Percentiles rank a stretch among this genome's conserved stretches.
These are phyloP conservation scores for Epizoanthus fatuus DNA, from an alignment of 92 coral and sea anemone species.

Conservation along the genomic window DNA sequence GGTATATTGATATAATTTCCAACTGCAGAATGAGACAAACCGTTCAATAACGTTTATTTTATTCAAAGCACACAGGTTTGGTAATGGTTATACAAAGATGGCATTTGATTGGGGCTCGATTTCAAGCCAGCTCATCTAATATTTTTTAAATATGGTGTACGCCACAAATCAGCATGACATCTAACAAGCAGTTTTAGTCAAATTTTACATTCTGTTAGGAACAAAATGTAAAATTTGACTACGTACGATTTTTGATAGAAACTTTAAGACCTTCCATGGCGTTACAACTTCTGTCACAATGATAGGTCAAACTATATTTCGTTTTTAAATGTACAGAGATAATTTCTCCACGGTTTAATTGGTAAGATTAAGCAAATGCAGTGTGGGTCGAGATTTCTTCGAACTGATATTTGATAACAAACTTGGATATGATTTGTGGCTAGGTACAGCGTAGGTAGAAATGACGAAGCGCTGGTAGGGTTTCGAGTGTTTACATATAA, in stretches of 20 bases:
- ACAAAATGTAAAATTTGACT: no score
- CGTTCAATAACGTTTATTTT: background rate
- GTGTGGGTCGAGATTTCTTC: background rate
- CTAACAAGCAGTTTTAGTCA: background rate
- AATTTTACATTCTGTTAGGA: background rate
- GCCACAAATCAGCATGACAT: constrained; percentile 12
- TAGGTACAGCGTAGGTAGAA: no score
- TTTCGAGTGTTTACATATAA: constrained; percentile 15
- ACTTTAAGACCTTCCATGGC: no score
- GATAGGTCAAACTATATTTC: background rate
- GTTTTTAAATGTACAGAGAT: background rate
- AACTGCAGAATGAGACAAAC: background rate
- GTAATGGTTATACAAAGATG: background rate
- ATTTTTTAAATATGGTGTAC: background rate
- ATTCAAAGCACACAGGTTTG: background rate
- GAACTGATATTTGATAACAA: constrained; percentile 5
- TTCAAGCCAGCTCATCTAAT: constrained; percentile 8
- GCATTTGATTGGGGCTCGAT: constrained; percentile 16
- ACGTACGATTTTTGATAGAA: no score
- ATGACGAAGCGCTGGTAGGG: background rate
- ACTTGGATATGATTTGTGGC: background rate
- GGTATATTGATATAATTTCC: background rate
- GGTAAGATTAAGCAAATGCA: background rate
- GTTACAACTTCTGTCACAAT: no score
- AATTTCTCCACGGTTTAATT: constrained; percentile 17